Base-by-base conservation (phyloP, 1,140 invertebrate species). In the Diuraphis noxia region DNA sequence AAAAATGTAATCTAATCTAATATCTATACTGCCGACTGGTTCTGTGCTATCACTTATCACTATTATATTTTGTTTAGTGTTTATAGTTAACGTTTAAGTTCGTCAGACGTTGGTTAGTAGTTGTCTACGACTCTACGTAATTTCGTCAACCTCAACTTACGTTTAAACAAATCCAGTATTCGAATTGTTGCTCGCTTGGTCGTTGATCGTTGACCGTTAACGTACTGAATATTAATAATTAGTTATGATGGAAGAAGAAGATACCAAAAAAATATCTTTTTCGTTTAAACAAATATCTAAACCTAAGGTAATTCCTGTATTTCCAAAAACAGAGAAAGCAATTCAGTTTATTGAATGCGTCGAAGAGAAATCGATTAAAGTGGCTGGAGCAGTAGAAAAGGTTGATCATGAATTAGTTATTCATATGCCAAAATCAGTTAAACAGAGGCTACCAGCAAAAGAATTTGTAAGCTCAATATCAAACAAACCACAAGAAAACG, bases 221-320 rank as follows among this genome's bases (percentile, higher is more conserved):
- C 21, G 4, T 49, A 23, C 46, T 13, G 13, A 40, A 40, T 40
- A 81, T 23, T 36, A 77, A 77, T 36, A 81, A 40, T 81, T 81
- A 81, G 3, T 38, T 13, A 85, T 4, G 49, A 95, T 94, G 94
- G 93, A 93, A 92, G 94, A 93, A 92, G 94, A 94, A 81, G 95
- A 95, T 92, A 92, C 93, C 92, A 96, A 96, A 92, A 97, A 97
- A 93, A 96, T 97, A 93, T 97, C 96, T 0, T 97, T 97, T 94
- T 95, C 96, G 43, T 97, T 97, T 94, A 95, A 94, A 92, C 97
- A 97, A 94, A 94, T 95, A 1, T 94, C 95, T 93, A 96, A 96
- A 93, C 94, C 95, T 38, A 95, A 94, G 92, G 93, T 95, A 41
- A 93, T 94, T 91, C 94, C 95, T 81, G 3, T 79, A 36, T 63